Conservation (phyloP, 2,888 invertebrate species). For the Chirona hameri region DNA sequence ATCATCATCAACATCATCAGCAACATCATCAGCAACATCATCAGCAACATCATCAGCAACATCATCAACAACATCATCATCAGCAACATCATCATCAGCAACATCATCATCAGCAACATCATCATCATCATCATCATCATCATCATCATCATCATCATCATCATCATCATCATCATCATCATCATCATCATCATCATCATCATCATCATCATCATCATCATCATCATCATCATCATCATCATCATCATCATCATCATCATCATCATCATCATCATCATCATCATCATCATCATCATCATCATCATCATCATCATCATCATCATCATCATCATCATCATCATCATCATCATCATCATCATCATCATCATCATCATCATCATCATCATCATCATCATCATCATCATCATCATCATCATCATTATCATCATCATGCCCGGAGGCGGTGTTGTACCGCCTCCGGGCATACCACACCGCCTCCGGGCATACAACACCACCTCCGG, state of each 20-base stretch:
- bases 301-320: slow-evolving; percentile 22
- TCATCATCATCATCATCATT: slow-evolving; percentile 22
- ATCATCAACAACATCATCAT: too few species aligned
- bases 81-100: too few species aligned
- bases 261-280: slow-evolving; percentile 22
- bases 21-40: too few species aligned
- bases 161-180: slow-evolving; percentile 22
- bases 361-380: slow-evolving; percentile 22
- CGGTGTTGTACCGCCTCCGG: too few species aligned
- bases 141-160: slow-evolving; percentile 3
- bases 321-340: slow-evolving; percentile 22
- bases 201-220: slow-evolving; percentile 22
- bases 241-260: slow-evolving; percentile 22
- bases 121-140: too few species aligned
- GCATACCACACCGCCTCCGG: too few species aligned
- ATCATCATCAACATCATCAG: too few species aligned
- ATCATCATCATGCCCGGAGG: background rate
- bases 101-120: too few species aligned
- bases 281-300: slow-evolving; percentile 22
- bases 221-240: slow-evolving; percentile 22
- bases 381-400: slow-evolving; percentile 22
- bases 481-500: too few species aligned
- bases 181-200: slow-evolving; percentile 22
- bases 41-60: too few species aligned
- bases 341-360: slow-evolving; percentile 22